phyloP scores from a whole-genome alignment of 2,888 invertebrate species.

The Drosophila meridionalis region DNA sequence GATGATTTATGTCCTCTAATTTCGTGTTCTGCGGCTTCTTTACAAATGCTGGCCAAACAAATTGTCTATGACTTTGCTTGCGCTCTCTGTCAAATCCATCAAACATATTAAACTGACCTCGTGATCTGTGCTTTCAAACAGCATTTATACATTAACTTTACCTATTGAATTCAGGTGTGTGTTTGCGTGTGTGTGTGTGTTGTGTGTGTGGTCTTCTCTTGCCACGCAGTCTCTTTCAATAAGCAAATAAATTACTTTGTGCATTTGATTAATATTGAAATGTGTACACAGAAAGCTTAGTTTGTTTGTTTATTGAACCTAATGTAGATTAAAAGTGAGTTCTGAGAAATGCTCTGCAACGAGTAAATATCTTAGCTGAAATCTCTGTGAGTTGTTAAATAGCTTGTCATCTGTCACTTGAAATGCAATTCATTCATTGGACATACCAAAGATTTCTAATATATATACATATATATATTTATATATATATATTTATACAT shows the following conservation, averaged over 20 bases:
- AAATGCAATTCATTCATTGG: no score
- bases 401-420: background rate
- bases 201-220: background rate
- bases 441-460: no score
- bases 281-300: background rate
- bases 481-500: no score
- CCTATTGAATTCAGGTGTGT: background rate
- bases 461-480: no score
- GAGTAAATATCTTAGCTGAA: background rate
- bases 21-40: background rate
- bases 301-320: background rate
- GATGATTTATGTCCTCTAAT: constrained; percentile 52
- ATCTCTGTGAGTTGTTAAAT: background rate
- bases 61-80: background rate
- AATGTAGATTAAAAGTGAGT: background rate
- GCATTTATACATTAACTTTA: background rate
- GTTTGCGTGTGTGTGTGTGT: no score
- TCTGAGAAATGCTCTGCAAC: background rate
- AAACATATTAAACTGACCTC: constrained; percentile 4
- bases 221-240: background rate
- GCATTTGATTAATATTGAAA: constrained; percentile 7
- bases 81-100: constrained; percentile 4
- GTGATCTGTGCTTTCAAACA: background rate
- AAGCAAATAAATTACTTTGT: background rate
- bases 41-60: background rate